Evolutionary conservation across 2,113 vertebrate species (phyloP).

Genomic region (Regulus satrapa): DNA sequence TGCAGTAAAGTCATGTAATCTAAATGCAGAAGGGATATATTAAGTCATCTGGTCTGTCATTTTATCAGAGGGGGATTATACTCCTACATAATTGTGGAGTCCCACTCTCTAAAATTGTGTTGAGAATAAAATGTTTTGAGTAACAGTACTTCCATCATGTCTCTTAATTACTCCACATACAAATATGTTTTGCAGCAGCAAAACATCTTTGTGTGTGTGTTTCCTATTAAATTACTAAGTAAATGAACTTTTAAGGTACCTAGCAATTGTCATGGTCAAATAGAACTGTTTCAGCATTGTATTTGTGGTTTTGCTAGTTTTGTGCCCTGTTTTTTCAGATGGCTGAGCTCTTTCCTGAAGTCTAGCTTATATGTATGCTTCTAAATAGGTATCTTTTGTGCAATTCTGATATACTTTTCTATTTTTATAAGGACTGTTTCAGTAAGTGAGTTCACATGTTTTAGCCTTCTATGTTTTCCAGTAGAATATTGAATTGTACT

Average conservation of each 20-base stretch:
- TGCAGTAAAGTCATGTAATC: neutral
- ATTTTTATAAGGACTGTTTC: neutral
- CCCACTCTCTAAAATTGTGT: neutral
- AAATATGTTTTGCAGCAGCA: neutral
- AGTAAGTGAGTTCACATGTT: neutral
- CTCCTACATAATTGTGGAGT: no score
- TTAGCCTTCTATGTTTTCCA: neutral
- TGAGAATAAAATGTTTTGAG: neutral
- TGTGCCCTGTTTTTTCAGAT: neutral
- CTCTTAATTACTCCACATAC: neutral
- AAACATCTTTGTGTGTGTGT: neutral
- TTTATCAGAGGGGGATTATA: neutral
- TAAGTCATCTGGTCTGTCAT: neutral
- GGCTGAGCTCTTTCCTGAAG: neutral
- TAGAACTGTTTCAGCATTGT: neutral
- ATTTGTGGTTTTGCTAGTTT: neutral
- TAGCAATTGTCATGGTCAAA: neutral
- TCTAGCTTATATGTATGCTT: neutral
- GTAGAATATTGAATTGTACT: neutral
- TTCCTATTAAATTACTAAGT: neutral
- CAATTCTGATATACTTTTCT: neutral
- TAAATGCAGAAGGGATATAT: neutral
- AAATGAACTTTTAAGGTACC: neutral
- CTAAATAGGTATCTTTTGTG: neutral
- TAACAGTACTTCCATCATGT: accelerated